Conservation (phyloP, 2,888 invertebrate species). For the Sisyra nigra region DNA sequence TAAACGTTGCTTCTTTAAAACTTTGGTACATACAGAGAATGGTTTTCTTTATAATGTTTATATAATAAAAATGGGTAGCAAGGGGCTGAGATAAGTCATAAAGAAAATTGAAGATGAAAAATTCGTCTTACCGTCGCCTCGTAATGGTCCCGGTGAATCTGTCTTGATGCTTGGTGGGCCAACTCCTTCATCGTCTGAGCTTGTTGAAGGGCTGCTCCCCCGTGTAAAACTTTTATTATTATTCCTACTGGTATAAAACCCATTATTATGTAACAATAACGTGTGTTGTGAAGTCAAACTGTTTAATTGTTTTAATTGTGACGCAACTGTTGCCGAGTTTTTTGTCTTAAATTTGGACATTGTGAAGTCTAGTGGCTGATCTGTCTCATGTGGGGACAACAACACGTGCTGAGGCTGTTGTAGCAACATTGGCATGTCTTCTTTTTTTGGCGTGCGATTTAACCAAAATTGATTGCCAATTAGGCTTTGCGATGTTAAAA, state of each 20-base stretch:
- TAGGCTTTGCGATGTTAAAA: conserved; percentile 24
- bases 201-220: conserved; percentile 20
- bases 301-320: conserved; percentile 24
- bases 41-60: neutral
- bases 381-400: conserved; percentile 28
- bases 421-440: conserved; percentile 45
- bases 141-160: conserved; percentile 25
- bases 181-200: conserved; percentile 30
- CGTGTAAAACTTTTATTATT: conserved; percentile 23
- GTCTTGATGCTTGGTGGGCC: conserved; percentile 24
- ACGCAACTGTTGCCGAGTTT: conserved; percentile 20
- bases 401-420: conserved; percentile 31
- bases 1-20: no score
- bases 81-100: neutral
- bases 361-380: conserved; percentile 60
- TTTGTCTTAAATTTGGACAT: conserved; percentile 39
- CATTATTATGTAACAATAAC: conserved; percentile 27
- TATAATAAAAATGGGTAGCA: neutral
- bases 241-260: conserved; percentile 24
- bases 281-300: conserved; percentile 22
- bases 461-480: conserved; percentile 9
- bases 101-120: neutral
- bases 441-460: conserved; percentile 12
- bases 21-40: neutral
- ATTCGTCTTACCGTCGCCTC: conserved; percentile 26